A percentile compares a stretch with the other conserved stretches of the same genome.
These are phyloP conservation scores for Benitochromis conjunctus DNA, from an alignment of 2,113 vertebrate genomes.

Conservation along the genomic window DNA sequence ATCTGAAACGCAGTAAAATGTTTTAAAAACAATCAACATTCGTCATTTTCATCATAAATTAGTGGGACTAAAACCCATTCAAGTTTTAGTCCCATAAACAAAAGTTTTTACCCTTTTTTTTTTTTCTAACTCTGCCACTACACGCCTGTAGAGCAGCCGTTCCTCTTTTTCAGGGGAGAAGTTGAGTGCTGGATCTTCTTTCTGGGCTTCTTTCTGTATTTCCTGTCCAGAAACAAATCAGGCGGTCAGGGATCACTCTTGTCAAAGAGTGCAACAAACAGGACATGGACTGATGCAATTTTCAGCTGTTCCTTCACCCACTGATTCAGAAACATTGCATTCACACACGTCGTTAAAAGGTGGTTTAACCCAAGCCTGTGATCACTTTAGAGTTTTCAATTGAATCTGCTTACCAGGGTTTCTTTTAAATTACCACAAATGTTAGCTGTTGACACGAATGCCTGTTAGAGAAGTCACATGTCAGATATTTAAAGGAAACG, in stretches of 20 bases:
- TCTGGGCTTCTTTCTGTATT: constrained; percentile 60
- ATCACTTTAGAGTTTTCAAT: background rate
- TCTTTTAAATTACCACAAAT: background rate
- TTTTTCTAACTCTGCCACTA: background rate
- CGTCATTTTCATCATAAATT: background rate
- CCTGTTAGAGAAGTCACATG: background rate
- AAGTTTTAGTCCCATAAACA: background rate
- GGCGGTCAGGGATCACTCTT: constrained; percentile 62
- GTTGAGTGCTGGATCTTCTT: constrained; percentile 49
- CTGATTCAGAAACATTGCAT: background rate
- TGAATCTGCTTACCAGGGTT: background rate
- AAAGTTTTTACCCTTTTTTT: background rate
- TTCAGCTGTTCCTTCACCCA: constrained; percentile 11
- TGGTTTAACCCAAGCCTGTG: background rate
- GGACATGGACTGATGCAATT: constrained; percentile 47
- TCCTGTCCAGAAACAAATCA: constrained; percentile 79
- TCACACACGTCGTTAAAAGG: background rate
- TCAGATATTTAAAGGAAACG: background rate
- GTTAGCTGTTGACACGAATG: background rate
- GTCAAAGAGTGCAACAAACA: constrained; percentile 44
- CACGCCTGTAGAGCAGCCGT: constrained; percentile 4
- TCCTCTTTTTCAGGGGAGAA: constrained; percentile 65
- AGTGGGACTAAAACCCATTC: background rate
- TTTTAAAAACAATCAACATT: background rate
- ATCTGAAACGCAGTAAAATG: background rate